A percentile compares a stretch with the other conserved stretches of the same genome.
Conservation (phyloP, 2,888 invertebrate species). For the Frankliniella fusca region DNA sequence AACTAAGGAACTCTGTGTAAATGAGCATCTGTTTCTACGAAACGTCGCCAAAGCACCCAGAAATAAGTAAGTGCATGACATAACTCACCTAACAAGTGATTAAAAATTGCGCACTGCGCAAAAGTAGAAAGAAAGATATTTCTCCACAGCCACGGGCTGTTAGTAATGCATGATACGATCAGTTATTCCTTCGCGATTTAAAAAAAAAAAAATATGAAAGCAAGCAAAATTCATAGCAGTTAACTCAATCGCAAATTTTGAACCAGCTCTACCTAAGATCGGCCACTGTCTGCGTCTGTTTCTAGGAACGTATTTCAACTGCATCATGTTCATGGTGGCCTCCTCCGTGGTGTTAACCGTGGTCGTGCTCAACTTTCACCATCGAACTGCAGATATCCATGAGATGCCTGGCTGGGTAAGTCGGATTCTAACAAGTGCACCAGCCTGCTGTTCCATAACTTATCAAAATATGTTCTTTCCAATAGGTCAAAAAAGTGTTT, state of each 20-base stretch:
- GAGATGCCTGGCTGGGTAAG: constrained; percentile 96
- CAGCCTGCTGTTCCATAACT: not conserved
- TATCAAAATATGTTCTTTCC: constrained; percentile 38
- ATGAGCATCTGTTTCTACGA: not conserved
- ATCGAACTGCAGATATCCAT: constrained; percentile 93
- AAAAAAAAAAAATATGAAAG: constrained; percentile 31
- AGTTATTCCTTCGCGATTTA: constrained; percentile 31
- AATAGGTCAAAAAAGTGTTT: constrained; percentile 86
- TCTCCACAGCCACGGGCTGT: too few relatives aligned
- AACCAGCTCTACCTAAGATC: constrained; percentile 4
- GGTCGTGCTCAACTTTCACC: constrained; percentile 95
- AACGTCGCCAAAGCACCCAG: not conserved
- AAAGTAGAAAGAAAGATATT: too few relatives aligned
- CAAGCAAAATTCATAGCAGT: not conserved
- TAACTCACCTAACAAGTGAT: too few relatives aligned
- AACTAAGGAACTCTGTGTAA: constrained; percentile 27
- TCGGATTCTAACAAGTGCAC: constrained; percentile 37
- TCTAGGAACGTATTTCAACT: constrained; percentile 97
- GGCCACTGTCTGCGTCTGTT: constrained; percentile 35
- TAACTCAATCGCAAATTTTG: constrained; percentile 27
- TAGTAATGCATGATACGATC: not conserved
- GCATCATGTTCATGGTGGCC: constrained; percentile 99
- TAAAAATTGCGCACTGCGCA: too few relatives aligned
- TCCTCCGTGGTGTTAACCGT: constrained; percentile 96
- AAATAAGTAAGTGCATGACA: constrained; percentile 5